phyloP scores from a whole-genome alignment of 2,113 vertebrate species.

The Podilymbus podiceps region DNA sequence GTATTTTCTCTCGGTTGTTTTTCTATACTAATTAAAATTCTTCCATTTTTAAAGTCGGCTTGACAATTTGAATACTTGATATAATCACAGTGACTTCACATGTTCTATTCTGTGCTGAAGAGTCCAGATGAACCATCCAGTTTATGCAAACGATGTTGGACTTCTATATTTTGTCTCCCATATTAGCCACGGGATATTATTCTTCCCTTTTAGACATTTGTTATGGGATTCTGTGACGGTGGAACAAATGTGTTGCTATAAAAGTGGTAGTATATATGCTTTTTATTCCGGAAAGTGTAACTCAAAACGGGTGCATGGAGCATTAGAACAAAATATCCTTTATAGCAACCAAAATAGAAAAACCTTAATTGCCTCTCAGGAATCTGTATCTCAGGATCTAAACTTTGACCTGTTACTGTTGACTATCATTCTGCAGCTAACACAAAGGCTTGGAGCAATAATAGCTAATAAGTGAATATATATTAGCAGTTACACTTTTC shows the following conservation, averaged over 20 bases:
- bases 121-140: neutral
- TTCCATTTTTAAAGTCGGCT: constrained; percentile 15
- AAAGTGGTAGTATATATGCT: neutral
- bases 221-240: neutral
- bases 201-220: constrained; percentile 18
- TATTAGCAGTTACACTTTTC: constrained; percentile 40
- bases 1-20: neutral
- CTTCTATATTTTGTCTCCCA: neutral
- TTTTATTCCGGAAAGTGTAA: constrained; percentile 45
- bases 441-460: neutral
- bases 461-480: neutral
- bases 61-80: neutral
- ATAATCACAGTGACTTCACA: neutral
- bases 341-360: constrained; percentile 9
- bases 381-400: neutral
- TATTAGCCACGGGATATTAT: neutral
- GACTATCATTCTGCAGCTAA: neutral
- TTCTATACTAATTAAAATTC: constrained; percentile 8
- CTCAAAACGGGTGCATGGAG: constrained; percentile 5
- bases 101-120: neutral
- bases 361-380: neutral
- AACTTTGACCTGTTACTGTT: neutral
- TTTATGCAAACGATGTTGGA: neutral
- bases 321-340: constrained; percentile 38
- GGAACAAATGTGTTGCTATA: constrained; percentile 49